A percentile compares a stretch with the other conserved stretches of the same genome.
Evolutionary conservation across 2,797 vertebrate genomes (phyloP).

Genomic region (Rousettus madagascariensis): DNA sequence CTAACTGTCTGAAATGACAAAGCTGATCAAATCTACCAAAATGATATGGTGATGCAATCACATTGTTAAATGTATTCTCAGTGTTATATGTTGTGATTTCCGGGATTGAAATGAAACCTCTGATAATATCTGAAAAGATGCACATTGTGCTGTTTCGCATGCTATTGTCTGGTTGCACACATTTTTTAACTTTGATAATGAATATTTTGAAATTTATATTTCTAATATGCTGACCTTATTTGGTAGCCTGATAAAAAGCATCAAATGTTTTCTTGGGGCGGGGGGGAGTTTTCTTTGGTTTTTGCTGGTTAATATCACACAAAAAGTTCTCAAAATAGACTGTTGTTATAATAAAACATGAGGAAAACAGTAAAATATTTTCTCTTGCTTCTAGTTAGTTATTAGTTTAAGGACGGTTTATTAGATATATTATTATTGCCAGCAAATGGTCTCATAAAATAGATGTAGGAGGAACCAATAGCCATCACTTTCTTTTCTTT

Average conservation of each 20-base stretch:
- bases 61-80: background rate
- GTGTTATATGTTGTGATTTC: conserved; percentile 32
- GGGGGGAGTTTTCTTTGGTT: background rate
- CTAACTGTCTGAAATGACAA: conserved; percentile 70
- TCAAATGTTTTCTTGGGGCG: conserved; percentile 34
- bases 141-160: background rate
- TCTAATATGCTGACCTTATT: conserved; percentile 55
- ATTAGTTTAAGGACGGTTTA: background rate
- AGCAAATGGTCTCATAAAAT: conserved; percentile 29
- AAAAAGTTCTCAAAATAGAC: conserved; percentile 8
- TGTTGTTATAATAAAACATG: background rate
- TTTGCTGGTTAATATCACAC: conserved; percentile 1
- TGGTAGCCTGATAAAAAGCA: conserved; percentile 24
- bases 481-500: background rate
- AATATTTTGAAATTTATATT: conserved; percentile 59
- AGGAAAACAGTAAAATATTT: conserved; percentile 30
- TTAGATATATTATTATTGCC: background rate
- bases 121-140: conserved; percentile 6
- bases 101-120: conserved; percentile 58
- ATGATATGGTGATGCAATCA: conserved; percentile 57
- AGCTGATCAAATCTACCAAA: conserved; percentile 75
- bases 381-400: background rate
- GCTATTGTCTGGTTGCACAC: conserved; percentile 28
- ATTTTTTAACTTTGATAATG: conserved; percentile 47
- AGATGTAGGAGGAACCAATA: background rate